These are phyloP conservation scores for Neuroterus valhalla DNA, from an alignment of 1,140 invertebrate genomes.

Conservation along the genomic window DNA sequence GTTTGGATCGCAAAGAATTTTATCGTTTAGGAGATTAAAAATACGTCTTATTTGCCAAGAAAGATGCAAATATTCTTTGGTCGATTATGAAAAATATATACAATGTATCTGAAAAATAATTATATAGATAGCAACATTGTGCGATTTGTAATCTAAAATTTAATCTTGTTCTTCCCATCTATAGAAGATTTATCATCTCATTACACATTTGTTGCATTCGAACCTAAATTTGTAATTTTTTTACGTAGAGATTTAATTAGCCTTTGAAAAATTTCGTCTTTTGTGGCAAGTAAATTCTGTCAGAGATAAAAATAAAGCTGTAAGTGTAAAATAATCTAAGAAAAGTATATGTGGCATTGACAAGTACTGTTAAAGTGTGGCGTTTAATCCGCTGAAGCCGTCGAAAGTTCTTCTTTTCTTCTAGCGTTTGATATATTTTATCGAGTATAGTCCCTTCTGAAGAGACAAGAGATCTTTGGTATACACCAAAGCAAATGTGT, in stretches of 20 bases:
- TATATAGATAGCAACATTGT: no score
- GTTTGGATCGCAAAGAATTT: no score
- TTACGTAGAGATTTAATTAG: neutral
- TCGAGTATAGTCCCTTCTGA: slow-evolving; percentile 62
- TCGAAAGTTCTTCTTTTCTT: slow-evolving; percentile 58
- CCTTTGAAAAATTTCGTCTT: neutral
- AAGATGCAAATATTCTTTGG: neutral
- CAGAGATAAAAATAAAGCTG: neutral
- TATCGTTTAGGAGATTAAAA: slow-evolving; percentile 2
- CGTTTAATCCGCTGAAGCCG: slow-evolving; percentile 14
- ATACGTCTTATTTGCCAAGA: slow-evolving; percentile 15
- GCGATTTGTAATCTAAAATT: no score
- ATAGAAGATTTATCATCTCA: no score
- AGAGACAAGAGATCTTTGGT: slow-evolving; percentile 55
- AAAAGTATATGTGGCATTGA: slow-evolving; percentile 18
- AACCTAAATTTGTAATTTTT: neutral
- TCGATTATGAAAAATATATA: neutral
- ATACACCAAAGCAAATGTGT: slow-evolving; percentile 65
- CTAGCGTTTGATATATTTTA: slow-evolving; percentile 68
- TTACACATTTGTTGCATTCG: neutral
- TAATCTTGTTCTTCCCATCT: no score
- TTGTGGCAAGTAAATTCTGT: slow-evolving; percentile 6
- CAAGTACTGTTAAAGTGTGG: slow-evolving; percentile 1
- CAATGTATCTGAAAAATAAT: no score
- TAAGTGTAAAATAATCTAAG: slow-evolving; percentile 24